Evolutionary conservation across 2,888 invertebrate genomes (phyloP).

Genomic region (Sphaerophoria rueppellii): DNA sequence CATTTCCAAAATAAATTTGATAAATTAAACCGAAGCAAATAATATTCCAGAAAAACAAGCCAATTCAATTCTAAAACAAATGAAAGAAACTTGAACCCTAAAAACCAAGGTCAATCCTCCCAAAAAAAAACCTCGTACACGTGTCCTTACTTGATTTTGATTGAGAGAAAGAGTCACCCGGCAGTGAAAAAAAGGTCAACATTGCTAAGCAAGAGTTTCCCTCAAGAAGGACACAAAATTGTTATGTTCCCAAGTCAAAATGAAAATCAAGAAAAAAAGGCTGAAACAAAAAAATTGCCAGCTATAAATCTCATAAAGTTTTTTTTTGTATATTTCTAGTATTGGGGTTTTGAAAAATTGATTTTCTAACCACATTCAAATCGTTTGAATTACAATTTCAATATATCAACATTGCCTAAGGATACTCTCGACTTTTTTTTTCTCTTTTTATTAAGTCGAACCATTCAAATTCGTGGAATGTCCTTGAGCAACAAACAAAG

Average conservation of each 20-base stretch:
- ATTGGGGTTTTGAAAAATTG: constrained; percentile 28
- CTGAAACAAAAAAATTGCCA: constrained; percentile 12
- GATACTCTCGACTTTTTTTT: background rate
- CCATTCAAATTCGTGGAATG: constrained; percentile 7
- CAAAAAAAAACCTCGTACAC: background rate
- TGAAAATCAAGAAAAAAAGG: background rate
- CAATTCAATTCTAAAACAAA: background rate
- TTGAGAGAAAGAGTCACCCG: constrained; percentile 26
- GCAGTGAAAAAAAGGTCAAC: constrained; percentile 37
- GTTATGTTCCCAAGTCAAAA: background rate
- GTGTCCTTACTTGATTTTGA: constrained; percentile 17
- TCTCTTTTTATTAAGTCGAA: background rate
- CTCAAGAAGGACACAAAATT: constrained; percentile 5
- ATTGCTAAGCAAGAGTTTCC: background rate
- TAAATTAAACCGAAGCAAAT: constrained; percentile 22
- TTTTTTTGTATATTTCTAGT: background rate
- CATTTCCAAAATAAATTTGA: constrained; percentile 26
- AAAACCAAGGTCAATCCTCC: constrained; percentile 8
- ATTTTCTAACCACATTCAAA: constrained; percentile 47
- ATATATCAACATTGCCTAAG: constrained; percentile 37
- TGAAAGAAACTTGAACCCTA: background rate
- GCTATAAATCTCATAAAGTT: constrained; percentile 30
- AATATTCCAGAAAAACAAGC: constrained; percentile 1
- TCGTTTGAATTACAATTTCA: constrained; percentile 40
- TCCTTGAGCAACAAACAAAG: constrained; percentile 11